phyloP scores from a whole-genome alignment of 2,797 vertebrate species.

The Syngnathus acus region DNA sequence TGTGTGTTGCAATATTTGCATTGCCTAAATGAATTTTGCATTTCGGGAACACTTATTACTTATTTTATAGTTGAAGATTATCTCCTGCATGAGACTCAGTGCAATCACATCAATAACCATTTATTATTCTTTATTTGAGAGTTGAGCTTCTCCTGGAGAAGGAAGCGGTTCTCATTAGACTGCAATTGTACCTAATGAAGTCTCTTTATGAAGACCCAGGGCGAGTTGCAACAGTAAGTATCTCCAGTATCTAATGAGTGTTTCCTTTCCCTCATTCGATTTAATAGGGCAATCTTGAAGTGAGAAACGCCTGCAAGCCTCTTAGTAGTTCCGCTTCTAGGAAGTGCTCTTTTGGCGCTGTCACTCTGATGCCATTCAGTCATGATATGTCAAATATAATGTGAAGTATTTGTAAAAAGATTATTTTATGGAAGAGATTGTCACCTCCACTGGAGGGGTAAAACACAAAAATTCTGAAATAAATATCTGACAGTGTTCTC shows the following conservation, averaged over 20 bases:
- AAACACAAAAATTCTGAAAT: constrained; percentile 21
- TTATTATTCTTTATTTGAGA: too few relatives aligned
- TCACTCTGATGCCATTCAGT: neutral
- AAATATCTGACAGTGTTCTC: constrained; percentile 33
- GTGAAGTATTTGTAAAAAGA: too few relatives aligned
- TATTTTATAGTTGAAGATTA: too few relatives aligned
- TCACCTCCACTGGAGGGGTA: neutral
- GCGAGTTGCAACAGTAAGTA: neutral
- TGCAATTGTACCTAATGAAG: neutral
- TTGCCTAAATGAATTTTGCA: neutral
- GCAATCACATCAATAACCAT: too few relatives aligned
- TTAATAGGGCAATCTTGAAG: neutral
- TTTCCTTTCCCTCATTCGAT: neutral
- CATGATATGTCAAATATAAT: neutral
- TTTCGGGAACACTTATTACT: neutral
- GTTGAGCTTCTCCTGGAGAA: neutral
- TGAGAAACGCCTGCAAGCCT: neutral
- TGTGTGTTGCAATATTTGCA: neutral
- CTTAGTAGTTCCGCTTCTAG: neutral
- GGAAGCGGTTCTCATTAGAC: neutral
- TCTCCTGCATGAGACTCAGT: too few relatives aligned
- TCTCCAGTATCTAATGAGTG: too few relatives aligned
- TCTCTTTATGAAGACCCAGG: neutral
- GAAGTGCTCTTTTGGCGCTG: constrained; percentile 2
- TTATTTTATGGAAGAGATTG: neutral